Percentiles rank a stretch among this genome's conserved stretches.
Conservation (phyloP, 2,113 vertebrate genomes). For the Addax nasomaculatus region DNA sequence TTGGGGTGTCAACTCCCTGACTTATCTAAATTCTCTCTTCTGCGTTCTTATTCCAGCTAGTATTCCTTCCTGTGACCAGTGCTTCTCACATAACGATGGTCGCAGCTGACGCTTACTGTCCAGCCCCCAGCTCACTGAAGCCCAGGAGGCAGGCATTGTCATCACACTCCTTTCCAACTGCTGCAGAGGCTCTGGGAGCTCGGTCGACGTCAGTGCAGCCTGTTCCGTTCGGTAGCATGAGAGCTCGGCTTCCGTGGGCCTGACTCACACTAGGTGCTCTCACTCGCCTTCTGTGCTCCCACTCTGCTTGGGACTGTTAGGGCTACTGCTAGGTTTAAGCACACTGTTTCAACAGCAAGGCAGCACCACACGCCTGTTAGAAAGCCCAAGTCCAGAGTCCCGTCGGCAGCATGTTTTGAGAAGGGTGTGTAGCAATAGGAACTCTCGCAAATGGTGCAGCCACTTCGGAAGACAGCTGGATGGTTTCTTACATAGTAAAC, state of each 20-base stretch:
- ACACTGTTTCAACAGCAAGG: not conserved
- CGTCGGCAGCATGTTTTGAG: accelerated
- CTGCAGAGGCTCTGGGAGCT: accelerated
- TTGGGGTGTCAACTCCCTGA: accelerated
- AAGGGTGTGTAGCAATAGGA: accelerated
- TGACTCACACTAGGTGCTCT: not conserved
- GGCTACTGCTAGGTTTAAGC: not conserved
- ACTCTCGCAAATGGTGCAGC: accelerated
- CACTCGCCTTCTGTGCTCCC: no score
- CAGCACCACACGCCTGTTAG: accelerated
- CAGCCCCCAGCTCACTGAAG: not conserved
- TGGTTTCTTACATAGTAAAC: no score
- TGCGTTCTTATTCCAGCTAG: not conserved
- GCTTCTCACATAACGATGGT: not conserved
- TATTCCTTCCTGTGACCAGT: no score
- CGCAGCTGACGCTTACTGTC: accelerated
- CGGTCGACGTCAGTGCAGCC: accelerated
- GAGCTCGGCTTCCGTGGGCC: not conserved
- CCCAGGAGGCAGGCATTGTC: accelerated
- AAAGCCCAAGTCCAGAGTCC: accelerated
- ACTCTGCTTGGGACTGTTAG: no score
- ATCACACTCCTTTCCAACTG: accelerated
- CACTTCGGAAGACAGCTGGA: accelerated
- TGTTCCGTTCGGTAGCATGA: accelerated
- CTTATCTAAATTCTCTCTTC: accelerated